Evolutionary conservation across 2,797 vertebrate species (phyloP).

Genomic region (Echiichthys vipera): DNA sequence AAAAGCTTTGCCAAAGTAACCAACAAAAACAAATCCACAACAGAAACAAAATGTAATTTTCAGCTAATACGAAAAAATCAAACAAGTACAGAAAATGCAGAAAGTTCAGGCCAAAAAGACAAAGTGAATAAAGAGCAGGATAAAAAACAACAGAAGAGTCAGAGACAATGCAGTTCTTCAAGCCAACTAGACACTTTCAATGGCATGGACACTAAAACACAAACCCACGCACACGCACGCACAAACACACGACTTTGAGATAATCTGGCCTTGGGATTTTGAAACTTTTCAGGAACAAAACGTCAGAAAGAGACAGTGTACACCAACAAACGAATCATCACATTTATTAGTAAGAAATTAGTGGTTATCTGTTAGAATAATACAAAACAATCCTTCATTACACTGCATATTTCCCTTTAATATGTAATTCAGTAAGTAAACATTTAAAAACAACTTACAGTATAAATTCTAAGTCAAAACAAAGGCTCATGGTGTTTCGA

Average conservation of each 20-base stretch:
- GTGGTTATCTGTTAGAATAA: background rate
- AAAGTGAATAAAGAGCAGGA: background rate
- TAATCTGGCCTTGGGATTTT: background rate
- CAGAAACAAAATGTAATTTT: background rate
- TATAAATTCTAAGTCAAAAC: background rate
- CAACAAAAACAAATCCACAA: background rate
- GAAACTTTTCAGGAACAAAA: background rate
- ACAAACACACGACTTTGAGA: no score
- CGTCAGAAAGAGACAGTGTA: background rate
- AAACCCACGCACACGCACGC: background rate
- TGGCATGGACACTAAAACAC: background rate
- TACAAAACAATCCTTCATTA: background rate
- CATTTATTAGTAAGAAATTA: conserved; percentile 21
- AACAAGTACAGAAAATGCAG: background rate
- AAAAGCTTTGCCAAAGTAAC: background rate
- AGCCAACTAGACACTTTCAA: background rate
- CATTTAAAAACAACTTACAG: background rate
- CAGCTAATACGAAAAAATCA: background rate
- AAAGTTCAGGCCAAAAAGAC: background rate
- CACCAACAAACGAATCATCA: background rate
- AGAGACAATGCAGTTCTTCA: background rate
- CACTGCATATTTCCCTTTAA: conserved; percentile 22
- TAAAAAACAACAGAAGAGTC: background rate
- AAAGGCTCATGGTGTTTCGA: background rate
- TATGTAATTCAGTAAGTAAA: background rate